A percentile compares a stretch with the other conserved stretches of the same genome.
Conservation (phyloP, 2,113 vertebrate genomes). For the Misgurnus anguillicaudatus region DNA sequence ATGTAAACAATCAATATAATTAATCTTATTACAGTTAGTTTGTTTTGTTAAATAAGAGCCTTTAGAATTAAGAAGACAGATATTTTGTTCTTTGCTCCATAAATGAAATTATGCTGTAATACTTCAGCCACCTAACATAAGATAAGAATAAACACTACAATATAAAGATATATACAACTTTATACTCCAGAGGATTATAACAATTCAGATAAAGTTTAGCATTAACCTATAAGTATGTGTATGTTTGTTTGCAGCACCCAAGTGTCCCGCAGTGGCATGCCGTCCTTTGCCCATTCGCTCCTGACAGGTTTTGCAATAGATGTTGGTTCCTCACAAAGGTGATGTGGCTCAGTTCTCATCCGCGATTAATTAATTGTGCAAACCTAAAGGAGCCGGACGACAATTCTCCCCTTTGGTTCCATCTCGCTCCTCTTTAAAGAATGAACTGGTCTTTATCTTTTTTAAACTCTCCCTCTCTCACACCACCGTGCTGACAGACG, state of each 20-base stretch:
- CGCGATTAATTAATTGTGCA: constrained; percentile 19
- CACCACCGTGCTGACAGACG: constrained; percentile 99
- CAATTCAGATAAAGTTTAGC: constrained; percentile 44
- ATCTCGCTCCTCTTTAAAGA: constrained; percentile 44
- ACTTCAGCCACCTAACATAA: constrained; percentile 35
- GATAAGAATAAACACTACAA: constrained; percentile 32
- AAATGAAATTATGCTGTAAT: constrained; percentile 23
- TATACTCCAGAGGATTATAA: not conserved
- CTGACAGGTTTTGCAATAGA: not conserved
- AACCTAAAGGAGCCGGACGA: constrained; percentile 9
- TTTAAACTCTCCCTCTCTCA: constrained; percentile 63
- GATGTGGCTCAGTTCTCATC: constrained; percentile 53
- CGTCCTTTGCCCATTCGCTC: not conserved
- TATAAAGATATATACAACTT: constrained; percentile 24
- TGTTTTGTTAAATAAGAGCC: constrained; percentile 22
- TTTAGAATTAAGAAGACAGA: not conserved
- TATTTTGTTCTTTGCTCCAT: constrained; percentile 6
- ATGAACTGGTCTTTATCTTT: constrained; percentile 52
- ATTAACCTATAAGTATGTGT: constrained; percentile 41
- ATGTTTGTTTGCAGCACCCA: constrained; percentile 62
- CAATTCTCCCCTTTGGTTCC: constrained; percentile 31
- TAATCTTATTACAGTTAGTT: constrained; percentile 32
- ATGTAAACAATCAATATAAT: constrained; percentile 27
- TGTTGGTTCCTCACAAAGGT: constrained; percentile 54
- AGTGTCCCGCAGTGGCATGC: constrained; percentile 54